Conservation (phyloP, 1,140 invertebrate species). For the Nasonia longicornis region DNA sequence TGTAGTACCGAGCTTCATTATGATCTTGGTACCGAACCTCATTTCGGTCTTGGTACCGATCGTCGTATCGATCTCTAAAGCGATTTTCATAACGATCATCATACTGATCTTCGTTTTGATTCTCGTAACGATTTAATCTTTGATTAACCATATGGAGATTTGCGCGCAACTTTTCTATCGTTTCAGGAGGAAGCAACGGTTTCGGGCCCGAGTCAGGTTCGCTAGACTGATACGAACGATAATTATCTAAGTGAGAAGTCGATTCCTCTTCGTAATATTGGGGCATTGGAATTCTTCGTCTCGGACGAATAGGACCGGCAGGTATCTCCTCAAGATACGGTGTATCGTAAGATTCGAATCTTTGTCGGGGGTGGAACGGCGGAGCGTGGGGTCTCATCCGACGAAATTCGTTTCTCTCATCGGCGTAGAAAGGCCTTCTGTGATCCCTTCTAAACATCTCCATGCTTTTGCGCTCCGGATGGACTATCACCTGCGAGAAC, state of each 20-base stretch:
- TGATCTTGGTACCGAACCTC: background rate
- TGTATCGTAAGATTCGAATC: background rate
- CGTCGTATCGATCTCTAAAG: background rate
- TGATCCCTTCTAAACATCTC: background rate
- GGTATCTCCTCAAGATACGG: background rate
- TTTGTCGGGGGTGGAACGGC: background rate
- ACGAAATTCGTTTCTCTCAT: background rate
- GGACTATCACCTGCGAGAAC: slow-evolving; percentile 26
- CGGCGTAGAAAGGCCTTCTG: background rate
- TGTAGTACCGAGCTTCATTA: background rate
- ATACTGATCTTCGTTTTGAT: background rate
- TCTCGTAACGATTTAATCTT: background rate
- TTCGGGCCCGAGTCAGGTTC: background rate
- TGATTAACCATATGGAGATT: background rate
- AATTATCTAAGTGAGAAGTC: background rate
- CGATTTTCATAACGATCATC: background rate
- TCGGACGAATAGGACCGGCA: background rate
- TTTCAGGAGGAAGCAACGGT: slow-evolving; percentile 7
- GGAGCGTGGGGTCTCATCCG: background rate
- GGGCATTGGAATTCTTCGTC: background rate
- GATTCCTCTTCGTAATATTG: slow-evolving; percentile 2
- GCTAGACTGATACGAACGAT: background rate
- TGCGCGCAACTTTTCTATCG: background rate
- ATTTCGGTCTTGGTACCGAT: background rate
- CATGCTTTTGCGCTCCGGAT: background rate